Percentiles rank a stretch among this genome's conserved stretches.
Conservation (phyloP, 1,140 invertebrate genomes). For the Apocrypta bakeri region DNA sequence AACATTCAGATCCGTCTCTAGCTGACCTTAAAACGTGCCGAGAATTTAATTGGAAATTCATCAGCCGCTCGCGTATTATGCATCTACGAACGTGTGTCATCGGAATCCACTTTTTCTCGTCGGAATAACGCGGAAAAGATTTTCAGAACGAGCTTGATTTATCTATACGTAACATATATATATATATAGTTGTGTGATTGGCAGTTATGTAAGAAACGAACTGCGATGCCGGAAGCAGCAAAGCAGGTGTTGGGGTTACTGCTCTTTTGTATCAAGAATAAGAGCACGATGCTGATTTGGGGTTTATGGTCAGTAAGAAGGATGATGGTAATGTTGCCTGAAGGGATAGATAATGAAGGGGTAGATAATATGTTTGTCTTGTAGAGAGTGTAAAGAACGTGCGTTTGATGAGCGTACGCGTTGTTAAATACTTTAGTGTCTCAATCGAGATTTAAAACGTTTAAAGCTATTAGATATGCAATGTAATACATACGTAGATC, state of each 20-base stretch:
- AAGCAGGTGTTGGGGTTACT: background rate
- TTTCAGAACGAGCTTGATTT: background rate
- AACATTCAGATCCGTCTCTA: background rate
- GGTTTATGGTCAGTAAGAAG: background rate
- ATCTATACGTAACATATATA: background rate
- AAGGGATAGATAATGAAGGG: background rate
- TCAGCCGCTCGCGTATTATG: background rate
- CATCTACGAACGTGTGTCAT: background rate
- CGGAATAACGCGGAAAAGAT: slow-evolving; percentile 2
- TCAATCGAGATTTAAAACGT: background rate
- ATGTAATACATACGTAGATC: too few species aligned
- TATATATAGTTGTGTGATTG: too few species aligned
- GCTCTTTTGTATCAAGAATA: background rate
- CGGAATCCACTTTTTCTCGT: background rate
- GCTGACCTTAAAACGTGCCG: slow-evolving; percentile 5
- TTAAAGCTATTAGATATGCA: too few species aligned
- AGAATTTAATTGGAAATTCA: slow-evolving; percentile 39
- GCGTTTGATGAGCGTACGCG: background rate
- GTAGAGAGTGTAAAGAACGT: background rate
- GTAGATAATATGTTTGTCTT: background rate
- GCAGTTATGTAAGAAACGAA: too few species aligned
- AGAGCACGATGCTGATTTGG: background rate
- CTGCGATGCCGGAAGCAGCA: background rate
- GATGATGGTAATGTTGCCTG: background rate
- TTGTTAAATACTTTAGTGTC: background rate